Evolutionary conservation across 2,888 invertebrate genomes (phyloP), one percentile per base, ranked within the genome.

Genomic region (Patella caerulea): DNA sequence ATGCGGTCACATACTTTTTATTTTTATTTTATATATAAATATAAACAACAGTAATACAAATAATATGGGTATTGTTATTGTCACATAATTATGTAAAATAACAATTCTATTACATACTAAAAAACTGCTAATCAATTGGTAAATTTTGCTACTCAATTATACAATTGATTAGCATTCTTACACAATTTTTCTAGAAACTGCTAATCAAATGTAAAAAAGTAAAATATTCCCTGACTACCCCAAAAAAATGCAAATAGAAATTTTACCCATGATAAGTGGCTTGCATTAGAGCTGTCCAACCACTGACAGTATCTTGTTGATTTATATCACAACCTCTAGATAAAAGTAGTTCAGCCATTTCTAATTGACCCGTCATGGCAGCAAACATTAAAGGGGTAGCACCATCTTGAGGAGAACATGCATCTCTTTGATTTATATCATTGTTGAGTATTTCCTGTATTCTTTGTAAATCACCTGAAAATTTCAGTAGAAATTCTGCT

Each of bases 281-380:
- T 84, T 92, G 92, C 92, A 92, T 92, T 24, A 92, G 88, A 5
- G 92, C 91, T 34, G 92, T 92, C 92, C 92, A 92, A 4, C 92
- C 92, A 84, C 90, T 91, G 79, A 89, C 88, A 3, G 84, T 83
- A 81, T 92, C 92, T 81, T 91, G 91, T 78, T 90, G 90, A 85
- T 92, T 90, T 73, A 92, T 86, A 80, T 91, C 90, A 84, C 92
- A 91, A 24, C 91, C 91, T 12, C 86, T 82, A 74, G 89, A 89
- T 15, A 92, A 88, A 77, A 92, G 84, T 74, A 91, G 74, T 84
- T 91, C 88, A 1, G 89, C 90, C 74, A 92, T 90, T 79, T 91
- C 91, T 34, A 90, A 78, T 15, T 90, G 87, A 4, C 92, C 92
- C 2, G 90, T 87, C 90, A 92, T 91, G 14, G 92, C 91, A 5